Conservation (phyloP, 1,140 invertebrate species). For the Solenopsis fugax region DNA sequence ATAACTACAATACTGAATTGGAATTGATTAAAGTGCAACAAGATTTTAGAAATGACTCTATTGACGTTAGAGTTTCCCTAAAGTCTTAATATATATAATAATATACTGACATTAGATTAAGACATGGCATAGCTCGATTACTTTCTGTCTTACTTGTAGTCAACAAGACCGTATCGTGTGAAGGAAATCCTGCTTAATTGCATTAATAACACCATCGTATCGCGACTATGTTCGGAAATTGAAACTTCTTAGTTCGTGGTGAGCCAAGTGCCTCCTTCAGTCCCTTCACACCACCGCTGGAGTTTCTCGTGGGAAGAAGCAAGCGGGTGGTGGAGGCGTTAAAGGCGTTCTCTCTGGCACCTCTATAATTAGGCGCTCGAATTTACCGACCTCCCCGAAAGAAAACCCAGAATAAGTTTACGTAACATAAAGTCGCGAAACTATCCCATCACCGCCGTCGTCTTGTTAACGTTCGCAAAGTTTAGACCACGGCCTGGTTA, state of each 20-base stretch:
- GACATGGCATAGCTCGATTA: constrained; percentile 15
- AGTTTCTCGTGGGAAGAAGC: constrained; percentile 59
- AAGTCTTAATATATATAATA: not conserved
- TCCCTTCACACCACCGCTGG: constrained; percentile 42
- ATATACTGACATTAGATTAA: not conserved
- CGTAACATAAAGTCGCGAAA: constrained; percentile 60
- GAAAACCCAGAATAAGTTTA: constrained; percentile 62
- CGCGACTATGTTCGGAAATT: constrained; percentile 67
- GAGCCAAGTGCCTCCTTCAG: constrained; percentile 54
- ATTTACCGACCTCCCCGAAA: constrained; percentile 57
- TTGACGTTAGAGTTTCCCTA: not conserved
- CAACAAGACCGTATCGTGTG: constrained; percentile 56
- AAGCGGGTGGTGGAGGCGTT: constrained; percentile 51
- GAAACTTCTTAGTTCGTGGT: constrained; percentile 66
- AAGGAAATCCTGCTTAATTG: constrained; percentile 63
- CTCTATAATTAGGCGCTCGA: constrained; percentile 62
- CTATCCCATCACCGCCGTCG: constrained; percentile 56
- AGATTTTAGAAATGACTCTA: not conserved
- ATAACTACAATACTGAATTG: not conserved
- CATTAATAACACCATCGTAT: constrained; percentile 60
- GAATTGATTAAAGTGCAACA: not conserved
- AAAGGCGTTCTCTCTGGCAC: constrained; percentile 60
- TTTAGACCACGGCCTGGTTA: constrained; percentile 42
- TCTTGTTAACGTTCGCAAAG: constrained; percentile 58
- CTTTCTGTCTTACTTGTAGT: constrained; percentile 36